phyloP scores from a whole-genome alignment of 2,797 vertebrate species.

The Rhodeus uyekii region DNA sequence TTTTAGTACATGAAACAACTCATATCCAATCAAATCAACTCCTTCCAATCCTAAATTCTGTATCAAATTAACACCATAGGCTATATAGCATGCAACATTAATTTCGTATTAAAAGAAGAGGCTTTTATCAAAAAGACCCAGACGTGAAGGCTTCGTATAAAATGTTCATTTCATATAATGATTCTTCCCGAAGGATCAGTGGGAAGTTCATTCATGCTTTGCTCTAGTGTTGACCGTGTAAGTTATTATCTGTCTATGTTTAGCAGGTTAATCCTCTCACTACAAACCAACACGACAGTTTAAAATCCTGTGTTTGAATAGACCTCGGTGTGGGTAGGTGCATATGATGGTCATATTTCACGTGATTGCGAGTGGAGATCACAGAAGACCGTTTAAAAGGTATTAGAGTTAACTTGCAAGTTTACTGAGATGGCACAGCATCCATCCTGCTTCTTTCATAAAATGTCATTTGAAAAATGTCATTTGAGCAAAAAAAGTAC shows the following conservation, averaged over 20 bases:
- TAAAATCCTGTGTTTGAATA: not conserved
- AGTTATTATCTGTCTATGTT: conserved; percentile 45
- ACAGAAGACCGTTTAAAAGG: not conserved
- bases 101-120: not conserved
- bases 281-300: conserved; percentile 16
- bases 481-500: too few species aligned
- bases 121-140: not conserved
- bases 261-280: conserved; percentile 38
- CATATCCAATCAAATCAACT: not conserved
- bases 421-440: not conserved
- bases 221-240: conserved; percentile 3
- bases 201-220: conserved; percentile 37
- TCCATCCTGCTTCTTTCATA: not conserved
- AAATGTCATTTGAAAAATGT: too few species aligned
- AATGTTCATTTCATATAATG: not conserved
- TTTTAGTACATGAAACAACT: not conserved
- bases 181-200: not conserved
- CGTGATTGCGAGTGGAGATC: not conserved
- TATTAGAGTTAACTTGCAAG: not conserved
- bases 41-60: not conserved
- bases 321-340: not conserved
- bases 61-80: not conserved
- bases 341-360: not conserved
- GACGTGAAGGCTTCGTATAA: not conserved
- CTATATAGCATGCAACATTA: not conserved